Evolutionary conservation across 2,113 vertebrate genomes (phyloP).

Genomic region (Boleophthalmus pectinirostris): DNA sequence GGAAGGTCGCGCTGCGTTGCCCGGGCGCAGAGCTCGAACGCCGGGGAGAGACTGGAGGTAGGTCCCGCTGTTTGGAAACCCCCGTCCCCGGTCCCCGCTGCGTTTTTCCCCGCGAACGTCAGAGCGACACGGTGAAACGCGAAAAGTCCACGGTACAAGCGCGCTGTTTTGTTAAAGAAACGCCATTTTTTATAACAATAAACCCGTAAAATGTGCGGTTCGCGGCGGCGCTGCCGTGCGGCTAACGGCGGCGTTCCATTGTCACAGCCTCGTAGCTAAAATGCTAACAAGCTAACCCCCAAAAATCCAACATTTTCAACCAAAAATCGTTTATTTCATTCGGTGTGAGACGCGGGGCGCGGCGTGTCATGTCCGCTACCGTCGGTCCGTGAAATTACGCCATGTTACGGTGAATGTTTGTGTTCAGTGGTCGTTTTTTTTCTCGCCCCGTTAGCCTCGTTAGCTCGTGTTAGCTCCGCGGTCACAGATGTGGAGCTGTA

Average conservation of each 20-base stretch:
- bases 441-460: conserved; percentile 24
- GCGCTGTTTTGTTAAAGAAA: no score
- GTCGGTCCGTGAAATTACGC: neutral
- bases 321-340: neutral
- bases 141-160: no score
- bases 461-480: no score
- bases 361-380: neutral
- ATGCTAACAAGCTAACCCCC: conserved; percentile 35
- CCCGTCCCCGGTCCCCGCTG: no score
- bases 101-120: neutral
- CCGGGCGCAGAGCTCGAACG: conserved; percentile 51
- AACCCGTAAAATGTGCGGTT: neutral
- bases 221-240: conserved; percentile 27
- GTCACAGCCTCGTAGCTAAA: conserved; percentile 46
- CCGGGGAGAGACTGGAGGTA: conserved; percentile 60
- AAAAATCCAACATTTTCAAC: neutral
- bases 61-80: conserved; percentile 9
- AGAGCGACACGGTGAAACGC: neutral
- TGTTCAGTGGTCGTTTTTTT: neutral
- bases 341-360: neutral
- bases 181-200: neutral
- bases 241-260: conserved; percentile 66
- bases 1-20: conserved; percentile 46
- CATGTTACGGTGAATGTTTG: fast-evolving
- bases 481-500: no score